A percentile compares a stretch with the other conserved stretches of the same genome.
Conservation (phyloP, 2,888 invertebrate species). For the Aelia acuminata region DNA sequence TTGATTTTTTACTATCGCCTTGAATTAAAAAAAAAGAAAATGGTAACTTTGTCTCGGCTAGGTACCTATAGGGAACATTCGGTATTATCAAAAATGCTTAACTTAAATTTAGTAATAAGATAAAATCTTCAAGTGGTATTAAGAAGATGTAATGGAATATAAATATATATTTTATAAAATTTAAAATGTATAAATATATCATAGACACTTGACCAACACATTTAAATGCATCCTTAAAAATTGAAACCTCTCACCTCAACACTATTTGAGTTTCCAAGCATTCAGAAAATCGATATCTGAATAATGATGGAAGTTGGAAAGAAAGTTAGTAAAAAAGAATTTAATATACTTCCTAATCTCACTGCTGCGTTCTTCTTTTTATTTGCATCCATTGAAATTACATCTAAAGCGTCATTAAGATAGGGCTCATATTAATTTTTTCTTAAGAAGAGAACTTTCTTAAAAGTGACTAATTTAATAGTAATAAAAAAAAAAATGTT, state of each 20-base stretch:
- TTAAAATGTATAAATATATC: no score
- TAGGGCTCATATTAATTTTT: neutral
- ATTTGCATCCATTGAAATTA: neutral
- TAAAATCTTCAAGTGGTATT: no score
- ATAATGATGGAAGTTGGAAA: neutral
- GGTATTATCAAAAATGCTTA: no score
- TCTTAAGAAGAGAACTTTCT: no score
- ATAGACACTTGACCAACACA: no score
- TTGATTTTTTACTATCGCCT: no score
- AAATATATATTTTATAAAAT: no score
- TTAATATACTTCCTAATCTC: neutral
- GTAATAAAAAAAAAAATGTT: neutral
- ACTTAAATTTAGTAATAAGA: no score
- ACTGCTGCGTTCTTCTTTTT: neutral
- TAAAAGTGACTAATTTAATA: neutral
- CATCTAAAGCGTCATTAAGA: neutral
- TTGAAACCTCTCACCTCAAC: neutral
- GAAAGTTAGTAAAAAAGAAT: conserved; percentile 2
- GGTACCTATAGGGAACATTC: no score
- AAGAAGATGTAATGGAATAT: no score
- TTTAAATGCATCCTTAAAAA: neutral
- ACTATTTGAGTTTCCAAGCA: neutral
- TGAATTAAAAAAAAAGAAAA: no score
- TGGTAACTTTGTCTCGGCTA: no score
- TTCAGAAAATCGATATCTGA: neutral